Conservation (phyloP, 2,113 vertebrate genomes). For the Centropus bengalensis region DNA sequence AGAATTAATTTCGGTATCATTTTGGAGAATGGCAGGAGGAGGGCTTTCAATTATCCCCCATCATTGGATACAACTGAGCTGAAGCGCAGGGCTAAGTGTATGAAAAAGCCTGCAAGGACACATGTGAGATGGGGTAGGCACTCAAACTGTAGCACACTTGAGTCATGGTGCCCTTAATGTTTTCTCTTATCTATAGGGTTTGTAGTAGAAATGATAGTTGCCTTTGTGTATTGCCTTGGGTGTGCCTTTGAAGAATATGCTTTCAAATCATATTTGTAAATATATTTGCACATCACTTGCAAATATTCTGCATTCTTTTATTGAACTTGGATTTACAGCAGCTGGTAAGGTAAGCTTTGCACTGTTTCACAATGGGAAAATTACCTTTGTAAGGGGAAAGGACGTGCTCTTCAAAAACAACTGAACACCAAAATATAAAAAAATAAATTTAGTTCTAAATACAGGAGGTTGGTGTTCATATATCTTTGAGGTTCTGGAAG, state of each 20-base stretch:
- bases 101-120: background rate
- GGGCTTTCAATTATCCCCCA: conserved; percentile 68
- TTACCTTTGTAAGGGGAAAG: background rate
- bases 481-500: background rate
- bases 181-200: background rate
- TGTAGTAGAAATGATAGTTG: background rate
- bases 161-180: background rate
- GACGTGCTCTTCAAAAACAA: background rate
- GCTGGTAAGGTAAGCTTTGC: background rate
- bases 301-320: background rate
- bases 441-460: background rate
- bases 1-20: conserved; percentile 79
- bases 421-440: background rate
- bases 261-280: background rate
- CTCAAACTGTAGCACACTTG: background rate
- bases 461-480: accelerated
- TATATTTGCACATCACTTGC: background rate
- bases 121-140: background rate
- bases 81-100: background rate
- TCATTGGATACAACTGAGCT: conserved; percentile 34
- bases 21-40: conserved; percentile 58
- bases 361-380: background rate
- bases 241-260: background rate
- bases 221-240: background rate
- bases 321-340: background rate